Base-by-base conservation (phyloP, 2,797 vertebrate genomes). In the Emydoidea blandingii region DNA sequence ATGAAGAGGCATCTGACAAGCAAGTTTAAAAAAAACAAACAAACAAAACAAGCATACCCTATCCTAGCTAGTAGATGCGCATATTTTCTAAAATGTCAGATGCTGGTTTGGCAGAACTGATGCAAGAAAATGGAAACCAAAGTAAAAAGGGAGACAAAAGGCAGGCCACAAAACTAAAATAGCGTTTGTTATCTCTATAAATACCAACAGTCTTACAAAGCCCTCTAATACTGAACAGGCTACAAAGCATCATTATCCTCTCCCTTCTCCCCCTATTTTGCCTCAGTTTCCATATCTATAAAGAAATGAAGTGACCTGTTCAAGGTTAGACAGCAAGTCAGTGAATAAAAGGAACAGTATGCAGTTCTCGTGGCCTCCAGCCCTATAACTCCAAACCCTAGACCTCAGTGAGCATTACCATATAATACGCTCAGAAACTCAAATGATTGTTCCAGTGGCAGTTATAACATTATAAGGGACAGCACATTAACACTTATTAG, bases 1-100 rank as follows among this genome's bases (percentile, higher is more conserved):
- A 23, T 34, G 37, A 11, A 84, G 23, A 83, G 78, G 4, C 50
- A 25, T 49, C 72, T 62, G 14, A 72, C 21, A 41, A 41, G 37
- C 5, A 72, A 72, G 9, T 72, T n/a, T 5, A 23, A 41, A 37
- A 72, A 16, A 68, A 41, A 41, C 41, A 41, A 41, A 41, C 41
- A 41, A 44, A 47, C 10, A 47, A 18, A 27, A 49, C 9, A 50
- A 88, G 86, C 49, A 53, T 54, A 49, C 31, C 6, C 1, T 9
- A 54, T 34, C 31, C 18, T 72, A 16, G 56, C 37, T 1, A 7
- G 27, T 78, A 74, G 23, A 0, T 0, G 0, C 5, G 72, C 54
- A 2, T 31, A 62, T 62, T 34, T 68, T 9, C 49, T 87, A 34
- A 31, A 76, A 8, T 0, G 0, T 21, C 54, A 53, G 78, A 19